Evolutionary conservation across 2,113 vertebrate species (phyloP).

Genomic region (Bettongia penicillata): DNA sequence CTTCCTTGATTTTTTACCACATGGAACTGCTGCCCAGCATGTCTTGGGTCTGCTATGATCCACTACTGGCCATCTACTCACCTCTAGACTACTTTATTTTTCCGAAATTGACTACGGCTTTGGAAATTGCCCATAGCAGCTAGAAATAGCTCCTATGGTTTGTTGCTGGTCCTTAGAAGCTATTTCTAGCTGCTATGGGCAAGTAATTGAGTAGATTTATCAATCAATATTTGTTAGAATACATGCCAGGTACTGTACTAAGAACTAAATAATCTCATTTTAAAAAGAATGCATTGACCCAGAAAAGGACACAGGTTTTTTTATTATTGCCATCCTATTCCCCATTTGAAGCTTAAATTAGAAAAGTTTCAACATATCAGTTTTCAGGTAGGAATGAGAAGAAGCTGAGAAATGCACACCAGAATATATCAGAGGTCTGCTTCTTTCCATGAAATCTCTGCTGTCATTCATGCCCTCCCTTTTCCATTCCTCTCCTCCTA

Average conservation of each 20-base stretch:
- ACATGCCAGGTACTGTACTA: neutral
- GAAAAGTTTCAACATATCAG: neutral
- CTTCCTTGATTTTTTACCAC: neutral
- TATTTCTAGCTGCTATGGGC: too few relatives aligned
- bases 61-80: neutral
- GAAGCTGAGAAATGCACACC: neutral
- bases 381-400: neutral
- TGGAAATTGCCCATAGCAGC: neutral
- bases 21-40: neutral
- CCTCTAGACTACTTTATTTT: neutral
- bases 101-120: neutral
- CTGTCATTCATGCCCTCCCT: neutral
- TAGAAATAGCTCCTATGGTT: neutral
- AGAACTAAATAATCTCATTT: neutral
- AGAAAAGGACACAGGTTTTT: neutral
- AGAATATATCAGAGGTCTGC: neutral
- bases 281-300: neutral
- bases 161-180: neutral
- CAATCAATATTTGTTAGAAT: neutral
- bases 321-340: neutral
- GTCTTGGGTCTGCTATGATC: neutral
- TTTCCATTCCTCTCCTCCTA: neutral
- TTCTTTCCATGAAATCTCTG: neutral
- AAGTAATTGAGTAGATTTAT: neutral
- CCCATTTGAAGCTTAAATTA: neutral